Percentiles rank a stretch among this genome's conserved stretches.
phyloP scores from a whole-genome alignment of 2,797 vertebrate genomes.

The Telmatherina bonti region DNA sequence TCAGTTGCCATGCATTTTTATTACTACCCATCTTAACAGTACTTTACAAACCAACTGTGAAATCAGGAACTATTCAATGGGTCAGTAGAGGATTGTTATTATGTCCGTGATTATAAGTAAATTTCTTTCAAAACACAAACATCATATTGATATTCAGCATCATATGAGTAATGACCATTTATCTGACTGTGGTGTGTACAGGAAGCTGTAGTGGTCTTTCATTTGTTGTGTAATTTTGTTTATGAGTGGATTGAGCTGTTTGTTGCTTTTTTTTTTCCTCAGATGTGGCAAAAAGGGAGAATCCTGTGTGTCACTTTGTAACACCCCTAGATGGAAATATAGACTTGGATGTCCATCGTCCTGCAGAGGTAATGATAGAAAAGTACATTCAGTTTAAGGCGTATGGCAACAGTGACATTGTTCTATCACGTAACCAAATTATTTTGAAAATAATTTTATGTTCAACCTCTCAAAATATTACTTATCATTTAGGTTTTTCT shows the following conservation, averaged over 20 bases:
- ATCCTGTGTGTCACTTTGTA: conserved; percentile 96
- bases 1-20: background rate
- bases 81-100: background rate
- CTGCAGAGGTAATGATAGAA: conserved; percentile 86
- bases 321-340: conserved; percentile 94
- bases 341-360: conserved; percentile 89
- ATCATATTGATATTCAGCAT: conserved; percentile 11
- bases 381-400: background rate
- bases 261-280: conserved; percentile 34
- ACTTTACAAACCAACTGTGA: background rate
- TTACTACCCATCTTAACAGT: background rate
- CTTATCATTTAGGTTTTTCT: conserved; percentile 14
- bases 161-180: conserved; percentile 3
- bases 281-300: conserved; percentile 96
- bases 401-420: too few species aligned
- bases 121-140: conserved; percentile 14
- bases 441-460: background rate
- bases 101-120: conserved; percentile 2
- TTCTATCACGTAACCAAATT: too few species aligned
- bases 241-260: conserved; percentile 1
- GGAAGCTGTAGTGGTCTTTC: background rate
- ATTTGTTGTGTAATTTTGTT: background rate
- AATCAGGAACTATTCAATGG: background rate
- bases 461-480: background rate
- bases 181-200: background rate